These are phyloP conservation scores for Thryonomys swinderianus DNA, from an alignment of 2,113 vertebrate species.

Conservation along the genomic window DNA sequence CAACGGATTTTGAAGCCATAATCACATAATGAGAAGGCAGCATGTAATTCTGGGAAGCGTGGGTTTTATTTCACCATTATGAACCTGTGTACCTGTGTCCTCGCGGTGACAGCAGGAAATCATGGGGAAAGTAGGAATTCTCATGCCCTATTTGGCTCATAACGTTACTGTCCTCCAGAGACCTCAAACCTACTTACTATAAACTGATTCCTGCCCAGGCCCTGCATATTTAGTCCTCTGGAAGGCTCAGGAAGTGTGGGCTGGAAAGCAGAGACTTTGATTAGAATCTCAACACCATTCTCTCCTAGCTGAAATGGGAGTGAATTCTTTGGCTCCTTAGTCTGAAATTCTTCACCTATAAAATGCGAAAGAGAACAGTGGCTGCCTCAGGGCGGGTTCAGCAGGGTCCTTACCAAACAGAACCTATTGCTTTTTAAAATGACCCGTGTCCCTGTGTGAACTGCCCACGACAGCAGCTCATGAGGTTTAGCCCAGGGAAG, in stretches of 20 bases:
- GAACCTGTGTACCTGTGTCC: background rate
- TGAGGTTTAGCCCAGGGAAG: background rate
- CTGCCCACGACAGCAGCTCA: background rate
- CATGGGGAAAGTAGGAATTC: background rate
- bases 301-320: background rate
- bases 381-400: background rate
- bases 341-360: background rate
- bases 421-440: background rate
- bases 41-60: background rate
- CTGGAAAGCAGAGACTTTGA: background rate
- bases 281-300: background rate
- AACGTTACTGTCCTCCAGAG: background rate
- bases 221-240: too few species aligned
- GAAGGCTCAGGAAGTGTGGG: background rate
- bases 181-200: too few species aligned
- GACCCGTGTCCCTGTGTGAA: background rate
- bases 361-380: background rate
- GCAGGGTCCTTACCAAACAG: background rate
- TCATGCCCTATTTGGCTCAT: background rate
- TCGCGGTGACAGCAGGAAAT: background rate
- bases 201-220: background rate
- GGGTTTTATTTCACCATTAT: background rate
- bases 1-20: slow-evolving; percentile 64
- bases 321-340: background rate
- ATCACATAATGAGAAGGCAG: slow-evolving; percentile 60